Evolutionary conservation across 2,888 invertebrate species (phyloP).

Genomic region (Drosophila paramelanica): DNA sequence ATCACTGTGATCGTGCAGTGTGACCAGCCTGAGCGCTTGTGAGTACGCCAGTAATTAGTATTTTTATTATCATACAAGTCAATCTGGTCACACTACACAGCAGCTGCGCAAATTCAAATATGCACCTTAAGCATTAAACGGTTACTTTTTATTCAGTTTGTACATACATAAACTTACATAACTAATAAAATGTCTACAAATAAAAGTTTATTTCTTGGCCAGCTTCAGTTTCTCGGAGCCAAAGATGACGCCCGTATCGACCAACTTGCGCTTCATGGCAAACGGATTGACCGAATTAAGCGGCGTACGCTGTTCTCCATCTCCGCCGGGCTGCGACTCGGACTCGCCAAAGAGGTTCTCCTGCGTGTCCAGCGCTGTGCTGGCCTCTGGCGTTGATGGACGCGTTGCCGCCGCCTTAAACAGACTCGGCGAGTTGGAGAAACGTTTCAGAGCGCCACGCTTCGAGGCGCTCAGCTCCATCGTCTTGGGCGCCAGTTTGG

Average conservation of each 20-base stretch:
- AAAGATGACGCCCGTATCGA: constrained; percentile 78
- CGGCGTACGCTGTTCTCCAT: constrained; percentile 68
- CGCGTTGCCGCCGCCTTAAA: constrained; percentile 72
- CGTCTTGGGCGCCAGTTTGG: constrained; percentile 78
- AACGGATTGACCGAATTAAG: constrained; percentile 78
- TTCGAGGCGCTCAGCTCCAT: constrained; percentile 82
- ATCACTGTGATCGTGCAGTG: constrained; percentile 1
- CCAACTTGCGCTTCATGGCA: constrained; percentile 85
- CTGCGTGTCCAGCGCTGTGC: constrained; percentile 64
- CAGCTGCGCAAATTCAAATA: not conserved
- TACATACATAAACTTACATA: constrained; percentile 9
- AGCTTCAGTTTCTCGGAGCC: constrained; percentile 79
- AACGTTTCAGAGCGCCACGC: constrained; percentile 87
- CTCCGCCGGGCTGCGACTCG: constrained; percentile 29
- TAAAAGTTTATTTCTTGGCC: constrained; percentile 65
- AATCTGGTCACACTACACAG: not conserved
- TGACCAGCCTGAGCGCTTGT: not conserved
- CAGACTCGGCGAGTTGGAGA: constrained; percentile 78
- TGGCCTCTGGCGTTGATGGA: constrained; percentile 53
- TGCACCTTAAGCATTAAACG: constrained; percentile 1
- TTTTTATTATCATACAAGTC: not conserved
- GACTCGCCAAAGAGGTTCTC: constrained; percentile 68
- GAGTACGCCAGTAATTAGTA: not conserved
- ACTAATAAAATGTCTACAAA: constrained; percentile 9
- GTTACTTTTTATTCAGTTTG: constrained; percentile 9